Percentiles rank a stretch among this genome's conserved stretches.
Conservation (phyloP, 1,140 invertebrate genomes). For the Macrobrachium rosenbergii region DNA sequence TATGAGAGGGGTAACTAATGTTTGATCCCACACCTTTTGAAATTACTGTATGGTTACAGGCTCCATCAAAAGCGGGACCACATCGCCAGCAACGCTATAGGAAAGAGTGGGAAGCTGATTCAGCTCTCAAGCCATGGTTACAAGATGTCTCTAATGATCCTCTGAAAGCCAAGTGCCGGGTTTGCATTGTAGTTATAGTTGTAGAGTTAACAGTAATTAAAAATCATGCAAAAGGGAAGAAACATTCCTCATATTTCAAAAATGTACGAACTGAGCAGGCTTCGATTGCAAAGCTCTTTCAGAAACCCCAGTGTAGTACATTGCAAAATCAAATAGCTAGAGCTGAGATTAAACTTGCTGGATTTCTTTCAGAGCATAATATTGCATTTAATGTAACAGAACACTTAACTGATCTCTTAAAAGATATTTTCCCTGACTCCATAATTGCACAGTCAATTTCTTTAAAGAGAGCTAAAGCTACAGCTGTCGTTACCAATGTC, state of each 20-base stretch:
- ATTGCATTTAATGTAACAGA: constrained; percentile 23
- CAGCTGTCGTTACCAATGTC: constrained; percentile 25
- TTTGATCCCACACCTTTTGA: too few species aligned
- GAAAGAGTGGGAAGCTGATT: constrained; percentile 26
- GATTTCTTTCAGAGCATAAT: constrained; percentile 24
- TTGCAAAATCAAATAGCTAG: background rate
- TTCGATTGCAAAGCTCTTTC: constrained; percentile 4
- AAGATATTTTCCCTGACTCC: constrained; percentile 18
- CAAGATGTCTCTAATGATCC: constrained; percentile 1
- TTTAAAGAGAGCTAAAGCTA: constrained; percentile 4
- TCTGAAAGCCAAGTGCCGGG: constrained; percentile 25
- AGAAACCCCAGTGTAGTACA: background rate
- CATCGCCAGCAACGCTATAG: constrained; percentile 3
- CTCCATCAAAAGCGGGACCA: background rate
- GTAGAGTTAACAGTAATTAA: constrained; percentile 28
- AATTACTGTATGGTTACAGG: background rate
- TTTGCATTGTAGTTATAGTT: background rate
- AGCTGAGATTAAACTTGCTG: constrained; percentile 24
- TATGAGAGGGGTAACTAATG: too few species aligned
- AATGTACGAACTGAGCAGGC: background rate
- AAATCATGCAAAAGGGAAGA: constrained; percentile 26
- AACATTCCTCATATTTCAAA: constrained; percentile 4
- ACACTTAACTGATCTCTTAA: constrained; percentile 1
- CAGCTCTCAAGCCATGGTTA: constrained; percentile 18
- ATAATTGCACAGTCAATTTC: constrained; percentile 4